Percentiles rank a stretch among this genome's conserved stretches.
phyloP scores from a whole-genome alignment of 2,888 invertebrate genomes.

The Mystacides longicornis region DNA sequence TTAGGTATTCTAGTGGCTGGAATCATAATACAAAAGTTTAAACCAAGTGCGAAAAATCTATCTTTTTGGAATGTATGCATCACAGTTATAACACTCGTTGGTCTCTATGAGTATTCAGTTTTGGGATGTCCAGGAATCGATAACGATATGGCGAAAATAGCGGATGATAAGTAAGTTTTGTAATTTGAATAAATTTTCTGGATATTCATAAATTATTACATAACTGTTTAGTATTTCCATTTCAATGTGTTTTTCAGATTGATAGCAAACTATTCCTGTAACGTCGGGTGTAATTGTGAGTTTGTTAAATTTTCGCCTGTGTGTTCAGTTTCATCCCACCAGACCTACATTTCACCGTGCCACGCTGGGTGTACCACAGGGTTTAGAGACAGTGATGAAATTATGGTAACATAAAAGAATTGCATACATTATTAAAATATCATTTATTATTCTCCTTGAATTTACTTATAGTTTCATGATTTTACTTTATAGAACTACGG shows the following conservation, averaged over 20 bases:
- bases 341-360: conserved; percentile 70
- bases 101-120: conserved; percentile 57
- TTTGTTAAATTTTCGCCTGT: conserved; percentile 67
- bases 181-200: too few species aligned
- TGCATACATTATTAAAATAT: too few species aligned
- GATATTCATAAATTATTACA: too few species aligned
- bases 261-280: conserved; percentile 45
- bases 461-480: too few species aligned
- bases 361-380: conserved; percentile 64
- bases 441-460: too few species aligned
- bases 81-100: conserved; percentile 53
- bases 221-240: too few species aligned
- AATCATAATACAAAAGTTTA: conserved; percentile 56
- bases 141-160: conserved; percentile 31
- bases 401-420: too few species aligned
- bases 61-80: conserved; percentile 63
- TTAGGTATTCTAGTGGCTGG: conserved; percentile 60
- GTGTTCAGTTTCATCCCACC: conserved; percentile 53
- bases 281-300: conserved; percentile 58
- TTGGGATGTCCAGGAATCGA: conserved; percentile 59
- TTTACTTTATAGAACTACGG: conserved; percentile 34
- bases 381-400: conserved; percentile 35
- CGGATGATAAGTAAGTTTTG: not conserved
- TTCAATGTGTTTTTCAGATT: too few species aligned
- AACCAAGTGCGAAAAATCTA: conserved; percentile 56